Percentiles rank a stretch among this genome's conserved stretches.
Evolutionary conservation across 2,113 vertebrate species (phyloP).

Genomic region (Pungitius pungitius): DNA sequence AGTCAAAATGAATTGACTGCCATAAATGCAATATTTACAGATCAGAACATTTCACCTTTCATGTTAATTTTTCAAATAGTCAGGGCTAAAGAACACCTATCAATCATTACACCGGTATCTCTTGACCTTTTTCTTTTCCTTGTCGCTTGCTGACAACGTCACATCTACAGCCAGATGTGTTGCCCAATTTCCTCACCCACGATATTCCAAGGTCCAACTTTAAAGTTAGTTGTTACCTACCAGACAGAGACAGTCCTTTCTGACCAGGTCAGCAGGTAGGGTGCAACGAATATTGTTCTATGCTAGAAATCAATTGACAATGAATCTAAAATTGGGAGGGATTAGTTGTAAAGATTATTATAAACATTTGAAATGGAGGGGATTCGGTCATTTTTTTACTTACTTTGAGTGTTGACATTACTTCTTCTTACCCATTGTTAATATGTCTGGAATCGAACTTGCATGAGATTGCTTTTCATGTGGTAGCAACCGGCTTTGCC

Average conservation of each 20-base stretch:
- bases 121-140: conserved; percentile 10
- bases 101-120: conserved; percentile 76
- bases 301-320: background rate
- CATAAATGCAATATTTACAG: background rate
- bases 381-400: too few species aligned
- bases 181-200: conserved; percentile 50
- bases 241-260: conserved; percentile 21
- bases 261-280: conserved; percentile 71
- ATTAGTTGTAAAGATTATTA: background rate
- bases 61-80: conserved; percentile 5
- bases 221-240: conserved; percentile 42
- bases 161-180: conserved; percentile 51
- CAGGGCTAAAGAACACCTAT: conserved; percentile 38
- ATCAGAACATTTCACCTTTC: background rate
- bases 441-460: background rate
- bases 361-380: background rate
- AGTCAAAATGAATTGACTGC: too few species aligned
- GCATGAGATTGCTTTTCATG: background rate
- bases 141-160: conserved; percentile 59
- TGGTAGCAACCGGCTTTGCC: background rate
- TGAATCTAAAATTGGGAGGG: background rate
- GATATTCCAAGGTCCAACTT: conserved; percentile 77
- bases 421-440: background rate
- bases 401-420: background rate
- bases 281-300: conserved; percentile 4